Evolutionary conservation across 2,888 invertebrate genomes (phyloP).

Genomic region (Rhodophaea formosa): DNA sequence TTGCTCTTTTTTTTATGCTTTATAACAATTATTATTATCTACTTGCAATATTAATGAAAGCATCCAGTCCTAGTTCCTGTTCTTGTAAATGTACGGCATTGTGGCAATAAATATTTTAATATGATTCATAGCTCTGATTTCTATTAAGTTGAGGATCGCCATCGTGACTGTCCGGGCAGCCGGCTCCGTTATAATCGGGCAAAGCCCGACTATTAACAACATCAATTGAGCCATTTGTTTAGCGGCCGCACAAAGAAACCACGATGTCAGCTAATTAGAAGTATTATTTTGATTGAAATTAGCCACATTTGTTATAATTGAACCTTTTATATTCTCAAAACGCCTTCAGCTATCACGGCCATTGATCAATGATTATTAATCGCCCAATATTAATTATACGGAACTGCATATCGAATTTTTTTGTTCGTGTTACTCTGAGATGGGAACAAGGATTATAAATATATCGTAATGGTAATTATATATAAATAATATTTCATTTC

Average conservation of each 20-base stretch:
- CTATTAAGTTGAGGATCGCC: conserved; percentile 30
- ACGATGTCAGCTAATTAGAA: conserved; percentile 74
- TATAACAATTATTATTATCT: too few relatives aligned
- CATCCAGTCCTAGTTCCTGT: too few relatives aligned
- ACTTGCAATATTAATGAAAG: too few relatives aligned
- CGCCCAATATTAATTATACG: conserved; percentile 53
- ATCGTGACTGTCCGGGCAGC: conserved; percentile 54
- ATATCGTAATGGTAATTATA: conserved; percentile 12
- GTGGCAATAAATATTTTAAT: conserved; percentile 25
- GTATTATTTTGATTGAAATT: conserved; percentile 78
- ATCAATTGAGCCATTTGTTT: conserved; percentile 76
- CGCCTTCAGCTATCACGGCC: conserved; percentile 52
- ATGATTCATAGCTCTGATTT: conserved; percentile 27
- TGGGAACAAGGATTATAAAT: conserved; percentile 24
- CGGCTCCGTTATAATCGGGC: conserved; percentile 47
- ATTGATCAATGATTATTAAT: conserved; percentile 67
- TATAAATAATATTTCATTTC: too few relatives aligned
- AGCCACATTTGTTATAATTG: conserved; percentile 74
- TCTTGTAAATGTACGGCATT: background rate
- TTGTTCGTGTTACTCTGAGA: conserved; percentile 2
- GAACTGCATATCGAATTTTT: conserved; percentile 30
- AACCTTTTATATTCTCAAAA: conserved; percentile 62
- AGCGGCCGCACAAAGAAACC: conserved; percentile 67
- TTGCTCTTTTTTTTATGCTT: too few relatives aligned
- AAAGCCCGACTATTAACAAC: conserved; percentile 65